A percentile compares a stretch with the other conserved stretches of the same genome.
Evolutionary conservation across 2,797 vertebrate species (phyloP).

Genomic region (Eupleurogrammus muticus): DNA sequence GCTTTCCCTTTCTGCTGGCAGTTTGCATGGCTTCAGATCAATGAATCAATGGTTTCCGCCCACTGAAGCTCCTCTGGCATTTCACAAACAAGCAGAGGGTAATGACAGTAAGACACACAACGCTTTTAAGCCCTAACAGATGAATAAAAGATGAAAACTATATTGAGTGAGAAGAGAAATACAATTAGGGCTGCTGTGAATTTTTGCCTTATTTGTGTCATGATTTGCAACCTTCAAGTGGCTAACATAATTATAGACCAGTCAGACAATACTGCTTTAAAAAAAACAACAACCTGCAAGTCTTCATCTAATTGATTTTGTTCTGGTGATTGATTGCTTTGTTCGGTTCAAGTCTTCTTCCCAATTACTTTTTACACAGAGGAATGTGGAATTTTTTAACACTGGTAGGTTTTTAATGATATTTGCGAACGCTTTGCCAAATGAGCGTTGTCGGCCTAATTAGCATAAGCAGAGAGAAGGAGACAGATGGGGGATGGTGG

Average conservation of each 20-base stretch:
- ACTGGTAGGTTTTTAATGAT: not conserved
- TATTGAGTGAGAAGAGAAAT: constrained; percentile 23
- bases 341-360: not conserved
- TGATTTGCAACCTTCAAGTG: constrained; percentile 13
- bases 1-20: constrained; percentile 17
- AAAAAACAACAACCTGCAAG: constrained; percentile 14
- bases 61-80: constrained; percentile 62
- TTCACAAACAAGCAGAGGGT: constrained; percentile 61
- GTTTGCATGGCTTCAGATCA: constrained; percentile 65
- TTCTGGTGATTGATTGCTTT: constrained; percentile 25
- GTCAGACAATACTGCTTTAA: constrained; percentile 5
- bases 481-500: constrained; percentile 36
- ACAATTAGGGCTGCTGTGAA: constrained; percentile 30
- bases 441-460: not conserved
- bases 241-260: constrained; percentile 32
- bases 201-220: constrained; percentile 4
- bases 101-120: constrained; percentile 44
- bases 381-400: not conserved
- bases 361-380: constrained; percentile 9
- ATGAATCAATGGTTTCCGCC: constrained; percentile 70
- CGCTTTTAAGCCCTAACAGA: constrained; percentile 30
- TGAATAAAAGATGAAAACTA: constrained; percentile 51
- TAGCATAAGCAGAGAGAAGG: constrained; percentile 4
- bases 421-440: not conserved
- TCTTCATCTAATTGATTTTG: constrained; percentile 45